Evolutionary conservation across 2,888 invertebrate species (phyloP).

Genomic region (Hymenopus coronatus): DNA sequence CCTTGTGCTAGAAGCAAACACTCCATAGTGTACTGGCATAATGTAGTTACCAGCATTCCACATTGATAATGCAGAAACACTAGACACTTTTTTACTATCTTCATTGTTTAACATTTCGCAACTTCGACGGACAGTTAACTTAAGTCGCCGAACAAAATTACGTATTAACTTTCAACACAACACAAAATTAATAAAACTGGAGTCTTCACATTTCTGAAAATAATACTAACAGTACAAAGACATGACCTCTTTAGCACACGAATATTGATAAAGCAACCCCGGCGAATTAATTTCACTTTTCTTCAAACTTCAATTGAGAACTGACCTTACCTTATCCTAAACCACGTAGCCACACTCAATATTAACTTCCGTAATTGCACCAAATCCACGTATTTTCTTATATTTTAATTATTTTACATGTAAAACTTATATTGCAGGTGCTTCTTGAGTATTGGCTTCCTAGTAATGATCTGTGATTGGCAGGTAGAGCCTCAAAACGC

Average conservation of each 20-base stretch:
- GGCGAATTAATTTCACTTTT: conserved; percentile 32
- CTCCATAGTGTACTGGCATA: conserved; percentile 33
- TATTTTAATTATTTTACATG: background rate
- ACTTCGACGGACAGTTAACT: conserved; percentile 30
- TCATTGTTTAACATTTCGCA: conserved; percentile 31
- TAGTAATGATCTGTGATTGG: conserved; percentile 1
- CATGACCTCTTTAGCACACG: conserved; percentile 34
- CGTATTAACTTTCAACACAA: conserved; percentile 35
- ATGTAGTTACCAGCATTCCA: conserved; percentile 34
- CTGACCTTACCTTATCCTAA: conserved; percentile 35
- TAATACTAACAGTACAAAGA: conserved; percentile 29
- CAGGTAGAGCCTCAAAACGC: background rate
- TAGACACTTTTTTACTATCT: conserved; percentile 33
- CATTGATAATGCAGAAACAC: conserved; percentile 35
- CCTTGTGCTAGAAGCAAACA: conserved; percentile 33
- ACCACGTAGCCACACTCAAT: conserved; percentile 31
- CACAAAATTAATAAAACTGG: conserved; percentile 35
- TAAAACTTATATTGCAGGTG: background rate
- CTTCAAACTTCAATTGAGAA: conserved; percentile 33
- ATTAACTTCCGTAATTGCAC: conserved; percentile 27
- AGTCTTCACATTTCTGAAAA: conserved; percentile 35
- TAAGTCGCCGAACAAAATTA: conserved; percentile 30
- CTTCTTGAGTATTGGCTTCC: conserved; percentile 8
- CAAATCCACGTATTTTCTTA: conserved; percentile 2
- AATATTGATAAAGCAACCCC: conserved; percentile 25